phyloP scores from a whole-genome alignment of 2,888 invertebrate species.

The Drosophila suboccidentalis region DNA sequence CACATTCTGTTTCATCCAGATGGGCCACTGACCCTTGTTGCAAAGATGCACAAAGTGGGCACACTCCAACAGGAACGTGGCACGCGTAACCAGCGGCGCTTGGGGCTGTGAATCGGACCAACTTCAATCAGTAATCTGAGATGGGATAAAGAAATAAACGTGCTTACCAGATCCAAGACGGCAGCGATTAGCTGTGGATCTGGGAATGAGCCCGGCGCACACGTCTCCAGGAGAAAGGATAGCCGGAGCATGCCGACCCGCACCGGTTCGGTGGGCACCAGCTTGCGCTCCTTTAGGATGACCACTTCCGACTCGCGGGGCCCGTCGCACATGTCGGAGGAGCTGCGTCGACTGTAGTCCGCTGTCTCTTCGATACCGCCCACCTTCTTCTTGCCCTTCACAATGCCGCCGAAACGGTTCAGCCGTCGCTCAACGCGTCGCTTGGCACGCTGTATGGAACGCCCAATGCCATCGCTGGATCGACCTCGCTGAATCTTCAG shows the following conservation, averaged over 20 bases:
- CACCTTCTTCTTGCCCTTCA: slow-evolving; percentile 95
- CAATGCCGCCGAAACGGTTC: slow-evolving; percentile 92
- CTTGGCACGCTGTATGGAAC: slow-evolving; percentile 92
- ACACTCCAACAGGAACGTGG: slow-evolving; percentile 96
- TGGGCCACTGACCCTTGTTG: slow-evolving; percentile 99
- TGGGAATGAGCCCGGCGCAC: slow-evolving; percentile 97
- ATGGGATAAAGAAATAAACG: too few species aligned
- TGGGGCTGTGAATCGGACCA: slow-evolving; percentile 89
- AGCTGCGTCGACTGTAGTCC: slow-evolving; percentile 93
- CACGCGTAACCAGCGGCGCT: slow-evolving; percentile 96
- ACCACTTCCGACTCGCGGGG: slow-evolving; percentile 95
- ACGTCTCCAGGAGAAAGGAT: slow-evolving; percentile 96
- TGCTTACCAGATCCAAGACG: slow-evolving; percentile 94
- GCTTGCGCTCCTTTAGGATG: slow-evolving; percentile 93
- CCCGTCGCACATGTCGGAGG: slow-evolving; percentile 92
- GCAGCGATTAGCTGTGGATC: slow-evolving; percentile 98
- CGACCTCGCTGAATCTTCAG: slow-evolving; percentile 85
- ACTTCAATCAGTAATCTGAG: too few species aligned
- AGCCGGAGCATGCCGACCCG: slow-evolving; percentile 96
- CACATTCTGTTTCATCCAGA: slow-evolving; percentile 97
- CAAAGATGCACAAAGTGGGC: slow-evolving; percentile 98
- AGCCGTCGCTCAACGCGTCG: slow-evolving; percentile 96
- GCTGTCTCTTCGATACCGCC: slow-evolving; percentile 95
- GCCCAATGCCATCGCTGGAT: slow-evolving; percentile 87
- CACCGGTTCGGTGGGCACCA: slow-evolving; percentile 92